Evolutionary conservation across 2,113 vertebrate species (phyloP).

Genomic region (Sprattus sprattus): DNA sequence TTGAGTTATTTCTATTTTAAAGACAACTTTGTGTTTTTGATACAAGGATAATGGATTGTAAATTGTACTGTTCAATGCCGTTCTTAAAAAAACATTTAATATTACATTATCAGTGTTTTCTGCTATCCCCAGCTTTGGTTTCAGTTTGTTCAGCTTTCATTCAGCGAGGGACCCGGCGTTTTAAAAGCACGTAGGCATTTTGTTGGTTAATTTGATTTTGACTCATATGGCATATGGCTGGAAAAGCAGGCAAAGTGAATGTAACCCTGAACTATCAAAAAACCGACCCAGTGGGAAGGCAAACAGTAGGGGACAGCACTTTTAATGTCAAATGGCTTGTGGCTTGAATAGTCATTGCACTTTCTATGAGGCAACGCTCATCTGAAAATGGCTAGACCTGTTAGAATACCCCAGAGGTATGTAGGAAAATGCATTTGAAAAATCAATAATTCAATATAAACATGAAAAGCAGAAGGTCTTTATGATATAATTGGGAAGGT

Average conservation of each 20-base stretch:
- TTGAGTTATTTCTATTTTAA: background rate
- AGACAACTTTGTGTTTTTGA: background rate
- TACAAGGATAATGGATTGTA: background rate
- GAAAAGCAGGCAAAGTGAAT: background rate
- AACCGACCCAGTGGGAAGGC: background rate
- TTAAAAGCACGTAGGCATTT: background rate
- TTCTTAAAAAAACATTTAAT: too few relatives aligned
- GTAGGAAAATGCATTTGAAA: background rate
- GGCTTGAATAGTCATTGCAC: background rate
- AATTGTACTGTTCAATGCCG: background rate
- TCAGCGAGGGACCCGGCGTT: background rate
- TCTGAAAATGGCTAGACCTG: background rate
- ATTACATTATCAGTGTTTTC: background rate
- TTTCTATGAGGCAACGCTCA: background rate
- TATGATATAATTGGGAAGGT: background rate
- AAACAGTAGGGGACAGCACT: background rate
- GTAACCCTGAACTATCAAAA: background rate
- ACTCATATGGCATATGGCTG: background rate
- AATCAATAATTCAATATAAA: slow-evolving; percentile 11
- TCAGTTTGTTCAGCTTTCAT: background rate
- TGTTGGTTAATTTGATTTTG: background rate
- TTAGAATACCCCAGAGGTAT: background rate
- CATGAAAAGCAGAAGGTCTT: background rate
- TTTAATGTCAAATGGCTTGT: slow-evolving; percentile 18
- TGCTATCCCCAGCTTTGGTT: background rate